phyloP scores from a whole-genome alignment of 2,113 vertebrate genomes.

The Hydropotes inermis region DNA sequence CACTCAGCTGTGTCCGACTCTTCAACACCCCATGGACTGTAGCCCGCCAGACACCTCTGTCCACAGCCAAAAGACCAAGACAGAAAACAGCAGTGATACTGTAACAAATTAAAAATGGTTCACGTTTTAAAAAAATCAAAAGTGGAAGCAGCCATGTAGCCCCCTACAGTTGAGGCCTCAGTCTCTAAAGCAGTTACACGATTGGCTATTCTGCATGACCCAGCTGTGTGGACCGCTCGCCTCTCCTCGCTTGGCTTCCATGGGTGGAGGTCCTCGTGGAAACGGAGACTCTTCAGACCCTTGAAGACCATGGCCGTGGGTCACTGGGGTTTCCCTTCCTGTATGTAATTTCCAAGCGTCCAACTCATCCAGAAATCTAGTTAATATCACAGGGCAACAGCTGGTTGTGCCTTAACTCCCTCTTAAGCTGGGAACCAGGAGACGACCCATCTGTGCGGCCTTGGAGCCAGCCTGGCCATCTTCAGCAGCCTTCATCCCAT shows the following conservation, averaged over 20 bases:
- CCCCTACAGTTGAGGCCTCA: neutral
- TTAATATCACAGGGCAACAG: neutral
- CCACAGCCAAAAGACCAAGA: neutral
- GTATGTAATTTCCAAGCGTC: fast-evolving
- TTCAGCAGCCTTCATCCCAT: neutral
- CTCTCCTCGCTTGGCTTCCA: neutral
- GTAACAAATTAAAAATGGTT: neutral
- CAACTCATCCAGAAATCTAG: neutral
- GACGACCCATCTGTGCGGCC: fast-evolving
- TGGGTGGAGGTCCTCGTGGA: neutral
- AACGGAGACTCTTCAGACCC: too few species aligned
- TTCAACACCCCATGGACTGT: neutral
- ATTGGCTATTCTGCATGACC: too few species aligned
- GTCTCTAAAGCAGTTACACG: fast-evolving
- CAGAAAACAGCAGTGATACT: neutral
- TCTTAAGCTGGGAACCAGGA: neutral
- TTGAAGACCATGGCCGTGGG: neutral
- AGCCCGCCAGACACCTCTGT: neutral
- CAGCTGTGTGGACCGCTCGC: neutral
- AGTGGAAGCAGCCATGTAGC: neutral
- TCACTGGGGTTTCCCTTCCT: neutral
- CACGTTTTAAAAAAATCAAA: neutral
- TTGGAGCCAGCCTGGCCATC: neutral
- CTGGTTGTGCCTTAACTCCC: neutral
- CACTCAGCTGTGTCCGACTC: neutral